Evolutionary conservation across 1,140 invertebrate genomes (phyloP).

Genomic region (Melanaphis sacchari): DNA sequence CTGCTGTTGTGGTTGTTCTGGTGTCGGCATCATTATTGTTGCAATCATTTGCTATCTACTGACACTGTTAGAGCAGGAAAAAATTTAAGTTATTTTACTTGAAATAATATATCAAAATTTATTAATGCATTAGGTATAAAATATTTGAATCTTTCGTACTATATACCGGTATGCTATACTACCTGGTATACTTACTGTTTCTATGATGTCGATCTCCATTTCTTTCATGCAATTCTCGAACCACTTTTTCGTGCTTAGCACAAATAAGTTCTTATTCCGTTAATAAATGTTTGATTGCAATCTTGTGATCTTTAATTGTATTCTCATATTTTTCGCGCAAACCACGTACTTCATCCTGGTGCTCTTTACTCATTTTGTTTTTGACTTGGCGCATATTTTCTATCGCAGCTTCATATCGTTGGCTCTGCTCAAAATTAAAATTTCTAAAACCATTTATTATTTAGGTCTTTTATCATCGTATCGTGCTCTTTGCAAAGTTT

Average conservation of each 20-base stretch:
- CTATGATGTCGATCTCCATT: neutral
- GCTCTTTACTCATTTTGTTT: neutral
- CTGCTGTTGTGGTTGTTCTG: neutral
- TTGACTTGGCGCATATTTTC: neutral
- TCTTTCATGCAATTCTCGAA: neutral
- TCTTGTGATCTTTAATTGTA: neutral
- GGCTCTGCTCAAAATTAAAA: neutral
- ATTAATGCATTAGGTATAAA: too few relatives aligned
- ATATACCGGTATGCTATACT: neutral
- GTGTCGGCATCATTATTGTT: neutral
- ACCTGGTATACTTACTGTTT: neutral
- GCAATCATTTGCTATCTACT: neutral
- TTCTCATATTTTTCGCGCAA: neutral
- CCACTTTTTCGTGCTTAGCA: neutral
- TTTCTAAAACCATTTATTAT: neutral
- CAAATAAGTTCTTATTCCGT: neutral
- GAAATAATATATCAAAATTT: neutral
- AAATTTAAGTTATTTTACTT: neutral
- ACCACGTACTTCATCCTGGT: neutral
- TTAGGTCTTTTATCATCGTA: neutral
- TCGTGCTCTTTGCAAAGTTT: neutral
- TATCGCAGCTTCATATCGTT: neutral
- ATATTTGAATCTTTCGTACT: neutral
- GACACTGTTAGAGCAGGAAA: neutral
- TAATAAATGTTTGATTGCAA: neutral